Conservation (phyloP, 2,797 vertebrate species). For the Choloepus didactylus region DNA sequence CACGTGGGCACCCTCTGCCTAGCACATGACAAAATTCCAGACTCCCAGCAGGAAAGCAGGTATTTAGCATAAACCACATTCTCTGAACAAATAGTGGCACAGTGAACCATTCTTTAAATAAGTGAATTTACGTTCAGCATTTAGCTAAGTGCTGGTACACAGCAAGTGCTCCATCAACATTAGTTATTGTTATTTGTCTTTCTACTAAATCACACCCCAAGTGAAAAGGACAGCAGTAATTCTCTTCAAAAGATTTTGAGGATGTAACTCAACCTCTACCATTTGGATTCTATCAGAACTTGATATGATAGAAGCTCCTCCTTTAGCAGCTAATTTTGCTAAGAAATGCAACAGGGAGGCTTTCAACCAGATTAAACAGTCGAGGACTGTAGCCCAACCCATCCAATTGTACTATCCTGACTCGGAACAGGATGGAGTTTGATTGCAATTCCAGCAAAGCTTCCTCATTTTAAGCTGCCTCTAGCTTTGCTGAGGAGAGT, state of each 20-base stretch:
- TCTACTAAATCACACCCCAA: neutral
- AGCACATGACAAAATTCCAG: no score
- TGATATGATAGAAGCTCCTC: neutral
- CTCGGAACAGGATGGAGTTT: neutral
- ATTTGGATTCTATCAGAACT: neutral
- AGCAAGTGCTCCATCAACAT: neutral
- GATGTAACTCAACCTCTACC: neutral
- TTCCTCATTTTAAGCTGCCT: neutral
- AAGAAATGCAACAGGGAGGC: neutral
- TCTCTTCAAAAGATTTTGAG: slow-evolving; percentile 4
- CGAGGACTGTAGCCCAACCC: neutral
- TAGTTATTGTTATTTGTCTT: neutral
- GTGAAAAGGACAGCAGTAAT: neutral
- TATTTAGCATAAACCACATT: no score
- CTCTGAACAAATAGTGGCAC: no score
- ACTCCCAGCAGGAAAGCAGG: no score
- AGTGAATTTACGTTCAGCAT: neutral
- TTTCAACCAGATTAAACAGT: neutral
- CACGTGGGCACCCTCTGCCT: no score
- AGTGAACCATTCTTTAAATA: neutral
- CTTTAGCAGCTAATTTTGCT: neutral
- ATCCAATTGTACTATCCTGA: no score
- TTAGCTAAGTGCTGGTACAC: neutral
- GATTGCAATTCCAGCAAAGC: neutral
- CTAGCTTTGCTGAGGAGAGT: neutral